Percentiles rank a stretch among this genome's conserved stretches.
Evolutionary conservation across 2,888 invertebrate species (phyloP).

Genomic region (Ophion costatus): DNA sequence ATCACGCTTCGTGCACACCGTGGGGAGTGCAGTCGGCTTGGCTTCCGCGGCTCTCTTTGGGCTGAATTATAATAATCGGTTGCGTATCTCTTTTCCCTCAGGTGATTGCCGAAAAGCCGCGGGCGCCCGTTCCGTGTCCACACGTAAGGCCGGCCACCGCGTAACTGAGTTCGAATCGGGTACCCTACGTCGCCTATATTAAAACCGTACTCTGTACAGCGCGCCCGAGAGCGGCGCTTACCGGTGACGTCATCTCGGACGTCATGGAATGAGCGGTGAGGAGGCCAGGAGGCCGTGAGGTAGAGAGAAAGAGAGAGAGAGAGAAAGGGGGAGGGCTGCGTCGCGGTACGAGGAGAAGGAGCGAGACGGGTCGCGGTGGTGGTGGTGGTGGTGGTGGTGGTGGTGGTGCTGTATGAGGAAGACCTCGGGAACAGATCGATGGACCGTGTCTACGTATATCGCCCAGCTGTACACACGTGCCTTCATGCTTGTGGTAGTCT

Average conservation of each 20-base stretch:
- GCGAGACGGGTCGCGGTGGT: neutral
- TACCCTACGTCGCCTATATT: constrained; percentile 82
- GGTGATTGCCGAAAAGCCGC: constrained; percentile 2
- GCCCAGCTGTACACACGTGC: constrained; percentile 13
- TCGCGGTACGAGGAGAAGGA: neutral
- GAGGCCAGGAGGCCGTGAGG: constrained; percentile 13
- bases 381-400: constrained; percentile 65
- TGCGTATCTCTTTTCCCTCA: neutral
- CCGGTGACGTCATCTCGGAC: constrained; percentile 75
- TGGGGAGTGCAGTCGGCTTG: no score
- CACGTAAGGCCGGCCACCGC: constrained; percentile 81
- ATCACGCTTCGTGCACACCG: no score
- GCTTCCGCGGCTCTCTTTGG: no score
- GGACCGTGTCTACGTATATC: constrained; percentile 51
- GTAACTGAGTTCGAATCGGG: constrained; percentile 82
- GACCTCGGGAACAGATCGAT: constrained; percentile 60
- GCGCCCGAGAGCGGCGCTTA: constrained; percentile 79
- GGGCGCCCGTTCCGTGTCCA: constrained; percentile 68
- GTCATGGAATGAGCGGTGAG: constrained; percentile 66
- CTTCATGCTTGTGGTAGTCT: neutral
- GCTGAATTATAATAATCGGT: no score
- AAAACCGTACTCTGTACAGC: constrained; percentile 82
- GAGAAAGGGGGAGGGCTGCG: neutral
- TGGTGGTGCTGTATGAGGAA: constrained; percentile 67
- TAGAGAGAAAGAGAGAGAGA: constrained; percentile 2